Evolutionary conservation across 1,140 invertebrate genomes (phyloP).

Genomic region (Rhynchophorus ferrugineus): DNA sequence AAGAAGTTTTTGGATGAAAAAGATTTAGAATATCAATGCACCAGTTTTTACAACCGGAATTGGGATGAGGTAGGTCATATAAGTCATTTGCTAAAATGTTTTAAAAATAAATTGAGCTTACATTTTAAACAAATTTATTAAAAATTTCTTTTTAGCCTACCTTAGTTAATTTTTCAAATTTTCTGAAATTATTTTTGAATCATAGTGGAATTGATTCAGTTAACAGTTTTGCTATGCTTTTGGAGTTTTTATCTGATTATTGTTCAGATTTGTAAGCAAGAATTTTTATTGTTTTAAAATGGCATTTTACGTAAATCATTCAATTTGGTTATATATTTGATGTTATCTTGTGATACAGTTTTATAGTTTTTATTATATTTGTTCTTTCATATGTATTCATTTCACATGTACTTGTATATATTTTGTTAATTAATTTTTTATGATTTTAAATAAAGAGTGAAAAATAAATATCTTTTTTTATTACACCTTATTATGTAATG

Average conservation of each 20-base stretch:
- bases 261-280: conserved; percentile 29
- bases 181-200: conserved; percentile 20
- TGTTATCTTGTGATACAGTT: too few species aligned
- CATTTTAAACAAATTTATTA: too few species aligned
- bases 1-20: conserved; percentile 25
- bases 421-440: too few species aligned
- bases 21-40: conserved; percentile 33
- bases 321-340: too few species aligned
- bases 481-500: too few species aligned
- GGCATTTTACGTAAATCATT: conserved; percentile 1
- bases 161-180: conserved; percentile 21
- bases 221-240: conserved; percentile 27
- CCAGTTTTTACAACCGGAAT: conserved; percentile 29
- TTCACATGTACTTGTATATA: too few species aligned
- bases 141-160: conserved; percentile 21
- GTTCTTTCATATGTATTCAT: too few species aligned
- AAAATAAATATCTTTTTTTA: too few species aligned
- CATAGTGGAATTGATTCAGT: conserved; percentile 9
- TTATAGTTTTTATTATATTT: too few species aligned
- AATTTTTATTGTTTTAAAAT: conserved; percentile 19
- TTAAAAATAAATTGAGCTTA: neutral
- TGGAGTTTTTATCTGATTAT: conserved; percentile 36
- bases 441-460: too few species aligned
- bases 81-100: neutral
- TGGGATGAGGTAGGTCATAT: conserved; percentile 27